Evolutionary conservation across 2,888 invertebrate species (phyloP).

Genomic region (Ceramica pisi): DNA sequence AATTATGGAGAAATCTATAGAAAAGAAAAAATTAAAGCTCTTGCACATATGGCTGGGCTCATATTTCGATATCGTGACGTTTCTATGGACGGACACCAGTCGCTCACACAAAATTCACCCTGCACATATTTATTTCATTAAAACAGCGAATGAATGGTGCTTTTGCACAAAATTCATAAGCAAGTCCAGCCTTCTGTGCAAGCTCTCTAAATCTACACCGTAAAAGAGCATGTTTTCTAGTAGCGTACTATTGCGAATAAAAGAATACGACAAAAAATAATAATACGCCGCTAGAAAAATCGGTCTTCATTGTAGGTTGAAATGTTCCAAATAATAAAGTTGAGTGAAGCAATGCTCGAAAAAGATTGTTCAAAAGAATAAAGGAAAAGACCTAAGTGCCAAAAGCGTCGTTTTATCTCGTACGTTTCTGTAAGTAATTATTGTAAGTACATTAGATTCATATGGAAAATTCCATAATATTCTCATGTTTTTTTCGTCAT

Average conservation of each 20-base stretch:
- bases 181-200: conserved; percentile 24
- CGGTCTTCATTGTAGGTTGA: conserved; percentile 36
- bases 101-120: no score
- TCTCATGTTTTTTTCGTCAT: conserved; percentile 35
- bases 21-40: conserved; percentile 23
- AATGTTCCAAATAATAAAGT: conserved; percentile 45
- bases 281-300: conserved; percentile 34
- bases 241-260: conserved; percentile 25
- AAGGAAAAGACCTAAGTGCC: conserved; percentile 84
- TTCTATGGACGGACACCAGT: neutral
- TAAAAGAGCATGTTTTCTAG: conserved; percentile 19
- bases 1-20: conserved; percentile 47
- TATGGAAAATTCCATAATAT: conserved; percentile 51
- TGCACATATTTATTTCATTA: neutral
- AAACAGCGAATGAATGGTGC: neutral
- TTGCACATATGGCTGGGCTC: conserved; percentile 20
- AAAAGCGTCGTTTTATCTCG: conserved; percentile 78
- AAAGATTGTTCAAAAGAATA: conserved; percentile 58
- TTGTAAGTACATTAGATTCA: conserved; percentile 67
- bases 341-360: conserved; percentile 60
- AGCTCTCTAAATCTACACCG: conserved; percentile 29
- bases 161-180: conserved; percentile 1
- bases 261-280: conserved; percentile 30
- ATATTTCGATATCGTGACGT: neutral
- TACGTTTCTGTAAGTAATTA: conserved; percentile 67